phyloP scores from a whole-genome alignment of 2,797 vertebrate species.

The Naso thynnoides region DNA sequence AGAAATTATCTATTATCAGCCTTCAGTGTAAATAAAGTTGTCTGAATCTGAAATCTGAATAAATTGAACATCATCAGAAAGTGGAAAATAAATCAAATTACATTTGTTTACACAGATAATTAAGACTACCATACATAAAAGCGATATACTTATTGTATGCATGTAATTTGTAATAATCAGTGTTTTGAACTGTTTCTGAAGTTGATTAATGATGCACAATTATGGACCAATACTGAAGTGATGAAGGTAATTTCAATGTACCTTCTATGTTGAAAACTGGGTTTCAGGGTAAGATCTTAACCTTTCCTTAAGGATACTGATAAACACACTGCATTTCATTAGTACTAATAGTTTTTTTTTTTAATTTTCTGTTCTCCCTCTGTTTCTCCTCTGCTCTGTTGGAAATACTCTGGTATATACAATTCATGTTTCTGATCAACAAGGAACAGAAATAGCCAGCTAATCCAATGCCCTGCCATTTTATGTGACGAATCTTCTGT shows the following conservation, averaged over 20 bases:
- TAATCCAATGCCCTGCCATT: constrained; percentile 82
- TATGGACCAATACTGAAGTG: not conserved
- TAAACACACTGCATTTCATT: not conserved
- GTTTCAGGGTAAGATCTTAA: not conserved
- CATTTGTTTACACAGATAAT: no score
- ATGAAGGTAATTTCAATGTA: constrained; percentile 3
- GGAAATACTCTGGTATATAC: constrained; percentile 55
- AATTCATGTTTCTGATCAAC: constrained; percentile 71
- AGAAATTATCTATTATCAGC: not conserved
- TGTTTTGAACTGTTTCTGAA: not conserved
- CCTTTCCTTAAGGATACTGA: not conserved
- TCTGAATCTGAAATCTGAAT: not conserved
- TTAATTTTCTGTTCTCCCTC: constrained; percentile 15
- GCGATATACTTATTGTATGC: not conserved
- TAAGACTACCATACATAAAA: not conserved
- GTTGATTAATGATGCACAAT: not conserved
- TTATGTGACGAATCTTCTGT: constrained; percentile 78
- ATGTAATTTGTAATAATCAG: not conserved
- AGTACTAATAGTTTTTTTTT: constrained; percentile 4
- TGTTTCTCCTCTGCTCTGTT: constrained; percentile 10
- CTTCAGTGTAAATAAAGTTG: no score
- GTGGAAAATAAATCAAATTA: not conserved
- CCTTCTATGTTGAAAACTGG: not conserved
- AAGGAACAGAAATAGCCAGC: constrained; percentile 79
- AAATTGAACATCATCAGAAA: not conserved